Conservation (phyloP, 2,113 vertebrate species). For the Anhinga anhinga region DNA sequence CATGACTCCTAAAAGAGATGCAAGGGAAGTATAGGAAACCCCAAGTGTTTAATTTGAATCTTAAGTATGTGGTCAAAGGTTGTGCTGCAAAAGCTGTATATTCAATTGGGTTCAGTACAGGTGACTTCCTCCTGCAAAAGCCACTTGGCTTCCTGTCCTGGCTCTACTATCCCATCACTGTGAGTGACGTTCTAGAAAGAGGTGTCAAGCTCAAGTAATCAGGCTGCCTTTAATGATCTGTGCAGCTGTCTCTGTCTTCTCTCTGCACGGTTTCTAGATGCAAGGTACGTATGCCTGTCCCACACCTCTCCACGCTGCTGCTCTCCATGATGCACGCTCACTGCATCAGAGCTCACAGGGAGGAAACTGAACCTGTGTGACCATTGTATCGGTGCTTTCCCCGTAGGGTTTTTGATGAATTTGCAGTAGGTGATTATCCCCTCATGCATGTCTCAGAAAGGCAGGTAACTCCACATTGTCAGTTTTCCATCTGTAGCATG, state of each 20-base stretch:
- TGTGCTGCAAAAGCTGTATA: background rate
- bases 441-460: slow-evolving; percentile 31
- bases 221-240: slow-evolving; percentile 4
- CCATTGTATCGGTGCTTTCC: background rate
- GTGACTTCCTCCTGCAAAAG: background rate
- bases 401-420: background rate
- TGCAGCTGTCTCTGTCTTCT: background rate
- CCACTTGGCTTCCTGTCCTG: background rate
- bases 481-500: slow-evolving; percentile 61
- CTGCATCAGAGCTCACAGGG: background rate
- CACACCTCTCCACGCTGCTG: background rate
- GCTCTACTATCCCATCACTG: background rate
- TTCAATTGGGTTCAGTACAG: background rate
- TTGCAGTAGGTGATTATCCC: slow-evolving; percentile 42
- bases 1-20: background rate
- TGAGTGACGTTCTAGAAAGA: background rate
- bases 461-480: slow-evolving; percentile 57
- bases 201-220: slow-evolving; percentile 4
- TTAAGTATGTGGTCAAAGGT: background rate
- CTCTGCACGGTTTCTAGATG: background rate
- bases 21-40: background rate
- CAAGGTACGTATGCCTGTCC: background rate
- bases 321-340: background rate
- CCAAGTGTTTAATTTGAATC: background rate
- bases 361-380: background rate